Conservation (phyloP, 2,113 vertebrate genomes). For the Peucedramus taeniatus region DNA sequence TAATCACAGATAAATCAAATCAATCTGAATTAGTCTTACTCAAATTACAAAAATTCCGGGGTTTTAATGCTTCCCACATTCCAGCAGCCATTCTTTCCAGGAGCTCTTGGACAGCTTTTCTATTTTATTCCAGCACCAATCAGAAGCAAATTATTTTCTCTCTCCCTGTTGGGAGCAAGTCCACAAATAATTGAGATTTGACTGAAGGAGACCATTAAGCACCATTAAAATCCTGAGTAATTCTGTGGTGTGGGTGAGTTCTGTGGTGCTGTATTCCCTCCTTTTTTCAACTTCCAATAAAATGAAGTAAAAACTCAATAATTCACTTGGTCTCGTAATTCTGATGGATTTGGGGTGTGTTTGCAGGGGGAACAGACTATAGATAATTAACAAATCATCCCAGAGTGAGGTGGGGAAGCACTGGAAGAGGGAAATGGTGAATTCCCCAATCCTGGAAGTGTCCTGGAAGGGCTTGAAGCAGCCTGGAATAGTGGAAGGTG, state of each 20-base stretch:
- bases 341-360: background rate
- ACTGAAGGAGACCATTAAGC: background rate
- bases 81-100: background rate
- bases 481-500: too few species aligned
- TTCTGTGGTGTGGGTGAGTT: background rate
- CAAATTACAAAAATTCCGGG: background rate
- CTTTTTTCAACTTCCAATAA: background rate
- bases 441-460: background rate
- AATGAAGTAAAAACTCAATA: background rate
- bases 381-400: background rate
- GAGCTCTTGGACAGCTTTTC: background rate
- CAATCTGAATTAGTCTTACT: background rate
- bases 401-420: background rate
- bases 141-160: background rate
- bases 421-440: background rate
- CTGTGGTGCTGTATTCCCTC: rapidly evolving
- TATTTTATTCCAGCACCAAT: background rate
- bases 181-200: background rate
- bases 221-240: background rate
- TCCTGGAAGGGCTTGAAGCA: background rate
- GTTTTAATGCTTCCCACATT: background rate
- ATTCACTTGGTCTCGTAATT: rapidly evolving
- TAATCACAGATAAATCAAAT: background rate
- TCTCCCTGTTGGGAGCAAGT: background rate
- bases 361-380: background rate